Evolutionary conservation across 2,113 vertebrate species (phyloP).

Genomic region (Nothoprocta perdicaria): DNA sequence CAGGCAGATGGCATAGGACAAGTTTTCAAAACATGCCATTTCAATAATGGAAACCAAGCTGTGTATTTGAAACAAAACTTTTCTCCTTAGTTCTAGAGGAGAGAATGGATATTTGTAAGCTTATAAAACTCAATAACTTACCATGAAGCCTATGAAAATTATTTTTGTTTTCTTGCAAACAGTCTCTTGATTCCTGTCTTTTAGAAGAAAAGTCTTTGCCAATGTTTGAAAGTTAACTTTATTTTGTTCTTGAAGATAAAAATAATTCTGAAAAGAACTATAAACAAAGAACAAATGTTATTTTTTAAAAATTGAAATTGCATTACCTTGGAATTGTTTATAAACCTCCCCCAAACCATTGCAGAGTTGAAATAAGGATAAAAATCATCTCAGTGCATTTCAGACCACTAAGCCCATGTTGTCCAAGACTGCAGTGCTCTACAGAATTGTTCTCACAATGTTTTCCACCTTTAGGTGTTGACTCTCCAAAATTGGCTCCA

Average conservation of each 20-base stretch:
- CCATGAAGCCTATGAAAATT: background rate
- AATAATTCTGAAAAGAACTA: background rate
- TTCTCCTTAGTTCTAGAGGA: constrained; percentile 17
- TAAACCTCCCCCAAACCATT: background rate
- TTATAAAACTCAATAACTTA: constrained; percentile 10
- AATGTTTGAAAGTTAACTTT: constrained; percentile 30
- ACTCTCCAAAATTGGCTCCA: background rate
- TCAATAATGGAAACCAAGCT: constrained; percentile 2
- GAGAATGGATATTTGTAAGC: background rate
- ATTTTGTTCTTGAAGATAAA: constrained; percentile 28
- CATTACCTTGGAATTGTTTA: constrained; percentile 30
- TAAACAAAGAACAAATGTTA: background rate
- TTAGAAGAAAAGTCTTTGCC: background rate
- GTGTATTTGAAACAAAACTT: background rate
- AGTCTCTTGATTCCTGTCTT: background rate
- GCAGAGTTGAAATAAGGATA: constrained; percentile 1
- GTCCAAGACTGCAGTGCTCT: background rate
- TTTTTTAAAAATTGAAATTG: constrained; percentile 24
- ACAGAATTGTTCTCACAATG: background rate
- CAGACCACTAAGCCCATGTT: background rate
- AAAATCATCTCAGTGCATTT: constrained; percentile 14
- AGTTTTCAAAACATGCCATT: background rate
- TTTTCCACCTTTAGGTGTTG: background rate
- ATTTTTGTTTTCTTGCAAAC: constrained; percentile 26
- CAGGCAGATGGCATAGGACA: background rate